Evolutionary conservation across 1,140 invertebrate species (phyloP).

Genomic region (Drosophila kurseongensis): DNA sequence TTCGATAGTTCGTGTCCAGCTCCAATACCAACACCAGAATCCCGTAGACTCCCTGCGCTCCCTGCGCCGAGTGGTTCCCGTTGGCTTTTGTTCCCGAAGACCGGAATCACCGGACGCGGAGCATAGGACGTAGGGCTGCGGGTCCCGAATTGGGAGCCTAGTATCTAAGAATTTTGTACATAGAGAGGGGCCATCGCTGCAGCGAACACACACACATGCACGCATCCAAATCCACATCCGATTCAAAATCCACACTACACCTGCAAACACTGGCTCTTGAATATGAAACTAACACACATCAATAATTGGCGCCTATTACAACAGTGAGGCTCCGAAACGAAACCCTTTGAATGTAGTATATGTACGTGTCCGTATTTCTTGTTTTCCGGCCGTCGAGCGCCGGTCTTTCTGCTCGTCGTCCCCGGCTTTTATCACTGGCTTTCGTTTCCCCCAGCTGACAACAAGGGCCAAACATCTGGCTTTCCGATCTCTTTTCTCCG

Average conservation of each 20-base stretch:
- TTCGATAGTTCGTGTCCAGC: constrained; percentile 31
- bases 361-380: constrained; percentile 27
- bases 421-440: constrained; percentile 4
- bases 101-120: not conserved
- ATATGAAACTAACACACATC: constrained; percentile 3
- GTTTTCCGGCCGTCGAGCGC: constrained; percentile 7
- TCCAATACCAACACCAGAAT: constrained; percentile 11
- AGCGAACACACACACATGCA: constrained; percentile 10
- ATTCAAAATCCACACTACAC: not conserved
- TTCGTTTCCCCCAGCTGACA: constrained; percentile 24
- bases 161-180: constrained; percentile 6
- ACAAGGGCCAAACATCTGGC: constrained; percentile 23
- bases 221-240: constrained; percentile 3
- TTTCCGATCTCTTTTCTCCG: not conserved
- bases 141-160: not conserved
- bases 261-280: constrained; percentile 1
- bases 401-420: constrained; percentile 1
- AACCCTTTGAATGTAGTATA: constrained; percentile 16
- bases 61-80: not conserved
- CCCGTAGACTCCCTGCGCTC: not conserved
- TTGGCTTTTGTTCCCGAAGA: not conserved
- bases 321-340: not conserved
- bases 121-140: not conserved
- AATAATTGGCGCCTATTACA: constrained; percentile 2
- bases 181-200: constrained; percentile 8